Evolutionary conservation across 2,888 invertebrate species (phyloP).

Genomic region (Hydrotaea diabolus): DNA sequence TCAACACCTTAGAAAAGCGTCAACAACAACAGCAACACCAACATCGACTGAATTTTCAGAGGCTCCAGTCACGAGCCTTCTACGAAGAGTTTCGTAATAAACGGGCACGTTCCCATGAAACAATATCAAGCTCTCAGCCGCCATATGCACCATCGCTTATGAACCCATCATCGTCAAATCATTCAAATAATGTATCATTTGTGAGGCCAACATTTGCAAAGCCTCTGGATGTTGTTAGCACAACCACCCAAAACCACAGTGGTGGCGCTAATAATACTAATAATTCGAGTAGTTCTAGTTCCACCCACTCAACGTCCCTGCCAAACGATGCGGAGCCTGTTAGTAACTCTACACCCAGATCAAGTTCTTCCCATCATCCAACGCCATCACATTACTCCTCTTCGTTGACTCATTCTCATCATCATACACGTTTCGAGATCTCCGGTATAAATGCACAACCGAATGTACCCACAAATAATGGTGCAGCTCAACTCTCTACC

Average conservation of each 20-base stretch:
- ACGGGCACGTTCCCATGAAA: conserved; percentile 73
- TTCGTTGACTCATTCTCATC: conserved; percentile 53
- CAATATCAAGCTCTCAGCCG: conserved; percentile 68
- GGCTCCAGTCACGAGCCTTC: conserved; percentile 73
- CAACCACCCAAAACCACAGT: conserved; percentile 71
- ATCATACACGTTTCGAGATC: conserved; percentile 62
- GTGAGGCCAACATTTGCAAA: conserved; percentile 77
- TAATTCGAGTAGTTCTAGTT: conserved; percentile 50
- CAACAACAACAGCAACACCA: conserved; percentile 65
- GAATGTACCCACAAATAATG: conserved; percentile 14
- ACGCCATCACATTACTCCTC: conserved; percentile 47
- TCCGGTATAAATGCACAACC: conserved; percentile 46
- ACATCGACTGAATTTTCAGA: conserved; percentile 71
- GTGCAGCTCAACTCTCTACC: conserved; percentile 19
- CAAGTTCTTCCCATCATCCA: conserved; percentile 55
- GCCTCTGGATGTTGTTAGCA: conserved; percentile 74
- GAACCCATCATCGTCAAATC: conserved; percentile 57
- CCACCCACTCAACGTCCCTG: conserved; percentile 31
- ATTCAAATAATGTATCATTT: conserved; percentile 75
- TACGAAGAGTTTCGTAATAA: conserved; percentile 72
- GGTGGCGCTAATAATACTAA: conserved; percentile 5
- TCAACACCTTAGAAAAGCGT: conserved; percentile 64
- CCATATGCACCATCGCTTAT: conserved; percentile 39
- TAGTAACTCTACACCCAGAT: conserved; percentile 54
- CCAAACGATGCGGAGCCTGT: conserved; percentile 46